These are phyloP conservation scores for Garrulus glandarius DNA, from an alignment of 2,797 vertebrate genomes.

Conservation along the genomic window DNA sequence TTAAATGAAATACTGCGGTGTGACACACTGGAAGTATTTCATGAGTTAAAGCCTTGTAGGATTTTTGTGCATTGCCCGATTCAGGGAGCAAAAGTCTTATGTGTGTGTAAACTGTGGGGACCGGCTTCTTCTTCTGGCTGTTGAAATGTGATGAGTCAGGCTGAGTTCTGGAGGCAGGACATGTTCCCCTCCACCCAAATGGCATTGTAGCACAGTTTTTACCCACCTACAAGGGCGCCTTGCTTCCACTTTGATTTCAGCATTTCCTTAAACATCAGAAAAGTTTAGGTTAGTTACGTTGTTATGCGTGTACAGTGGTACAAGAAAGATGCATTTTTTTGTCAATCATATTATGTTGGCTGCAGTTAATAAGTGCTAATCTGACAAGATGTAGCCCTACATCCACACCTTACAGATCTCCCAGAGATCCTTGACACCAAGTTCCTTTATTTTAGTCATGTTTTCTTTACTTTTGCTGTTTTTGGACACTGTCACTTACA, in stretches of 20 bases:
- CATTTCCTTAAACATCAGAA: neutral
- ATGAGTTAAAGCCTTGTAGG: neutral
- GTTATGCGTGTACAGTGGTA: rapidly evolving
- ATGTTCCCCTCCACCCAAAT: rapidly evolving
- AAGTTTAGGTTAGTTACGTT: neutral
- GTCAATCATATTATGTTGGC: neutral
- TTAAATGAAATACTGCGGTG: constrained; percentile 46
- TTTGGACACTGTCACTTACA: neutral
- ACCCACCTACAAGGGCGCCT: neutral
- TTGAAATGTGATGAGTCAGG: neutral
- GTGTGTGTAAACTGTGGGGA: neutral
- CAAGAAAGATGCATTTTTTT: neutral
- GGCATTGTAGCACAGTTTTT: neutral
- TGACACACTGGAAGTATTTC: constrained; percentile 10
- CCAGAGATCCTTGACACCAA: neutral
- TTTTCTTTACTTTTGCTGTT: neutral
- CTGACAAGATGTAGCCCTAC: neutral
- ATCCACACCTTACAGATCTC: neutral
- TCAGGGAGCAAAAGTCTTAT: constrained; percentile 53
- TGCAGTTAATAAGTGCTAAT: neutral
- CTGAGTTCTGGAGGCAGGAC: neutral
- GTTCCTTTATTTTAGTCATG: neutral
- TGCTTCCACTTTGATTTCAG: neutral
- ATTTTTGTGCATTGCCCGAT: neutral
- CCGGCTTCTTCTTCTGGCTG: neutral